These are phyloP conservation scores for Zaprionus lineosus DNA, from an alignment of 2,888 invertebrate genomes.

Conservation along the genomic window DNA sequence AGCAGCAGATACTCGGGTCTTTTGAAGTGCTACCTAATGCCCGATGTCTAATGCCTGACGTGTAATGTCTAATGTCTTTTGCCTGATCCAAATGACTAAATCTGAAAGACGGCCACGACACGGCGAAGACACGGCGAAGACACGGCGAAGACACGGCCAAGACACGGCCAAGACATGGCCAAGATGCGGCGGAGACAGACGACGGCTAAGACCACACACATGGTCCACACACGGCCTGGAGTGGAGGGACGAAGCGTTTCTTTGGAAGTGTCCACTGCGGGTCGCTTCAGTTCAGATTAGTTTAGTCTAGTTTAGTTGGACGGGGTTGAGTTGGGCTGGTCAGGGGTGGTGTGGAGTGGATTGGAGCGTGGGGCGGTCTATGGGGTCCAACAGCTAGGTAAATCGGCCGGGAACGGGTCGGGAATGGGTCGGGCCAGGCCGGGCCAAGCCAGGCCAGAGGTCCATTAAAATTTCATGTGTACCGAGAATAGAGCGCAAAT, in stretches of 20 bases:
- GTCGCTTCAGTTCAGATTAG: conserved; percentile 6
- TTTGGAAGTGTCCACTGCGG: conserved; percentile 40
- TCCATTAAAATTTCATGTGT: conserved; percentile 67
- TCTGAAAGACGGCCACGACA: conserved; percentile 39
- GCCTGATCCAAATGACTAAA: conserved; percentile 56
- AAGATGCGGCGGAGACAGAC: too few relatives aligned
- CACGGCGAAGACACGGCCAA: too few relatives aligned
- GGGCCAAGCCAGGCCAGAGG: conserved; percentile 33
- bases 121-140: too few relatives aligned
- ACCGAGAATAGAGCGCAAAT: conserved; percentile 68
- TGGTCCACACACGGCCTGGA: conserved; percentile 44
- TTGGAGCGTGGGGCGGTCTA: too few relatives aligned
- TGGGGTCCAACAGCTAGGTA: not conserved
- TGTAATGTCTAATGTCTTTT: conserved; percentile 12
- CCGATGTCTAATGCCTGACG: conserved; percentile 37
- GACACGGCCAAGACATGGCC: too few relatives aligned
- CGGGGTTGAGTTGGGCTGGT: too few relatives aligned
- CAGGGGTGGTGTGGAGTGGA: too few relatives aligned
- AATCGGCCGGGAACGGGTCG: not conserved
- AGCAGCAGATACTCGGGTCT: conserved; percentile 10
- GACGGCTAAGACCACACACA: conserved; percentile 48
- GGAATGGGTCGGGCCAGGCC: conserved; percentile 17
- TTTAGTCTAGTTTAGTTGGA: not conserved
- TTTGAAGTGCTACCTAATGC: conserved; percentile 36
- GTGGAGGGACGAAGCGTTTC: conserved; percentile 32